phyloP scores from a whole-genome alignment of 2,113 vertebrate genomes.

The Menidia beryllina region DNA sequence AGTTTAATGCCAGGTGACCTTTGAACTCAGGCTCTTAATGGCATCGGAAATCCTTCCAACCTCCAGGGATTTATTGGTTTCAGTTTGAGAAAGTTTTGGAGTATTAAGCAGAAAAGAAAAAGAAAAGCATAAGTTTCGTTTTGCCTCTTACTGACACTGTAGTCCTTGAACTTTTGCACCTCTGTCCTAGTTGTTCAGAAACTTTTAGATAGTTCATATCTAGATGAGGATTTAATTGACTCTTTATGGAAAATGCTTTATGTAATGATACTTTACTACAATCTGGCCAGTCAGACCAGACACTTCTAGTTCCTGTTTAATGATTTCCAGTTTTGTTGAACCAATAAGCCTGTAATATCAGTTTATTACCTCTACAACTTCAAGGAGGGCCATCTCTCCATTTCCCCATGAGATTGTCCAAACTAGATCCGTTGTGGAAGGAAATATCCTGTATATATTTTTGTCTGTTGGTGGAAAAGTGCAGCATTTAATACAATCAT shows the following conservation, averaged over 20 bases:
- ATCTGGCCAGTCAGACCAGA: background rate
- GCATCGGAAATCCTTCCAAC: background rate
- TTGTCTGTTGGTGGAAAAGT: no score
- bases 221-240: no score
- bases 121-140: background rate
- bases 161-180: background rate
- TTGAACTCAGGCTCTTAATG: constrained; percentile 1
- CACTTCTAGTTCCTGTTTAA: constrained; percentile 14
- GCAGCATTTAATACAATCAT: no score
- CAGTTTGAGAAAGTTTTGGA: background rate
- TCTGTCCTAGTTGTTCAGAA: constrained; percentile 5
- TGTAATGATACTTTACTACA: background rate
- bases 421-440: background rate
- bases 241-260: no score
- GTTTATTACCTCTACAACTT: background rate
- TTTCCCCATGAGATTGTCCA: background rate
- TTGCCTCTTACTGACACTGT: background rate
- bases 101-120: background rate
- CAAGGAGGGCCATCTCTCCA: background rate
- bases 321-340: constrained; percentile 9
- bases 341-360: constrained; percentile 8
- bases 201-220: no score
- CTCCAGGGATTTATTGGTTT: background rate
- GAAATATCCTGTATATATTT: no score
- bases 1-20: background rate